These are phyloP conservation scores for Hipparchia sbordonii DNA, from an alignment of 2,888 invertebrate genomes.

Conservation along the genomic window DNA sequence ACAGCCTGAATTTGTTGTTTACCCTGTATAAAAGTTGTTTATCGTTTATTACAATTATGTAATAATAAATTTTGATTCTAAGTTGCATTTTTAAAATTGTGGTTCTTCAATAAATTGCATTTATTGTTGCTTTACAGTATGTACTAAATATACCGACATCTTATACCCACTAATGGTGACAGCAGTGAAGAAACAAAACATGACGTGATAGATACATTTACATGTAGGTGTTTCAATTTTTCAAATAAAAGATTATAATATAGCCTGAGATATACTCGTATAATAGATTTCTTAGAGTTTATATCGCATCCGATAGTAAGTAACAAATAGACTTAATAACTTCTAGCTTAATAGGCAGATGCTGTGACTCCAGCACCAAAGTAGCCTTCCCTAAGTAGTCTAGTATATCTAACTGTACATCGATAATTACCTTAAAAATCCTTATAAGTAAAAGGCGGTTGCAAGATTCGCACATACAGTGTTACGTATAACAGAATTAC, in stretches of 20 bases:
- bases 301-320: not conserved
- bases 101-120: constrained; percentile 13
- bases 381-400: not conserved
- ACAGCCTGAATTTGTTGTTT: constrained; percentile 40
- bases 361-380: constrained; percentile 3
- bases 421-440: constrained; percentile 33
- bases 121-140: constrained; percentile 9
- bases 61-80: constrained; percentile 27
- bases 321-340: constrained; percentile 5
- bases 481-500: constrained; percentile 44
- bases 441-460: constrained; percentile 31
- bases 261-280: too few relatives aligned
- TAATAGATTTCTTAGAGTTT: too few relatives aligned
- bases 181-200: constrained; percentile 6
- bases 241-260: too few relatives aligned
- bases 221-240: too few relatives aligned
- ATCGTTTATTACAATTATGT: constrained; percentile 39
- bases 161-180: not conserved
- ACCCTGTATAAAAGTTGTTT: constrained; percentile 41
- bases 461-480: constrained; percentile 38
- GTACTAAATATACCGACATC: too few relatives aligned
- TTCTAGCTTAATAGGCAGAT: constrained; percentile 11
- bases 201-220: not conserved
- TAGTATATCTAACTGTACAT: constrained; percentile 14
- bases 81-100: constrained; percentile 16